These are phyloP conservation scores for Pelvicachromis taeniatus DNA, from an alignment of 2,113 vertebrate genomes.

Conservation along the genomic window DNA sequence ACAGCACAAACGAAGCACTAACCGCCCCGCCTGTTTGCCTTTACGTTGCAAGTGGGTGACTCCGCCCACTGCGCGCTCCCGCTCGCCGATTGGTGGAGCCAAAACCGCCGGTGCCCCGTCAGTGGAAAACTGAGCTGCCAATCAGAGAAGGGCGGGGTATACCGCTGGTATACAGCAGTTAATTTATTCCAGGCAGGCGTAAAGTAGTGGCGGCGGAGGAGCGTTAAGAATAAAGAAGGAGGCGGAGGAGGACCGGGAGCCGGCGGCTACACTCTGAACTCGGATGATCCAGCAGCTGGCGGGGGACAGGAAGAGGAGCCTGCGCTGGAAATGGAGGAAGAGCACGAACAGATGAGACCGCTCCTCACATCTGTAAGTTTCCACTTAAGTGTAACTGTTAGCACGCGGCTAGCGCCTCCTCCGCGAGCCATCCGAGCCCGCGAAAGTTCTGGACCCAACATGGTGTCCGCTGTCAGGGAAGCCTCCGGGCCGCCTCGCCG, in stretches of 20 bases:
- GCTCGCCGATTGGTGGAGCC: not conserved
- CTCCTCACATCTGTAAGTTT: conserved; percentile 61
- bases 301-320: not conserved
- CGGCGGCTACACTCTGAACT: accelerated
- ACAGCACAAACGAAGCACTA: no score
- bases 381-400: conserved; percentile 1
- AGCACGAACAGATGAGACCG: conserved; percentile 53
- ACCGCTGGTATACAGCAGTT: not conserved
- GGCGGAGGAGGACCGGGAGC: not conserved
- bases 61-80: not conserved
- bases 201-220: not conserved
- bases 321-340: conserved; percentile 17
- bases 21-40: no score
- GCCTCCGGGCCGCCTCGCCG: not conserved
- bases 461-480: not conserved
- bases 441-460: not conserved
- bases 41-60: not conserved
- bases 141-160: not conserved
- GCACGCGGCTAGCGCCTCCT: conserved; percentile 20
- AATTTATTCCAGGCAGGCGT: not conserved
- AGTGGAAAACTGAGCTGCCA: not conserved
- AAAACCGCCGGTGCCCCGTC: not conserved
- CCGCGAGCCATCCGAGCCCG: not conserved
- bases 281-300: not conserved
- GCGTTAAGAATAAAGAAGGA: not conserved